phyloP scores from a whole-genome alignment of 2,113 vertebrate genomes.

The Syngnathoides biaculeatus region DNA sequence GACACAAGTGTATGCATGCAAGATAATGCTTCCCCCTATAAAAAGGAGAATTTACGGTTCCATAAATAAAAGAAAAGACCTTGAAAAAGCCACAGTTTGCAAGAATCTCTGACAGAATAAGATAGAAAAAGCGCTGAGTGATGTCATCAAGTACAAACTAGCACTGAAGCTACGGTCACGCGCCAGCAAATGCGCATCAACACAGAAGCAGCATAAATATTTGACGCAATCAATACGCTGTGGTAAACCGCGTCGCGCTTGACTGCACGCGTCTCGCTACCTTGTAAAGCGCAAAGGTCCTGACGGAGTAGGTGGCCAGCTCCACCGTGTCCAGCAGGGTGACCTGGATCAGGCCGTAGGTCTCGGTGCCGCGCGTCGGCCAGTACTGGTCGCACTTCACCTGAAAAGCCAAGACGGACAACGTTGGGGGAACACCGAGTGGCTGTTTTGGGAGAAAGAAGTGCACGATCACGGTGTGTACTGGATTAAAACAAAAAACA shows the following conservation, averaged over 20 bases:
- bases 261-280: constrained; percentile 63
- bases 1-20: no score
- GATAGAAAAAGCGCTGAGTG: not conserved
- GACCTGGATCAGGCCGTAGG: constrained; percentile 91
- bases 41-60: not conserved
- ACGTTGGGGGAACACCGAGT: constrained; percentile 24
- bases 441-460: not conserved
- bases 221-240: constrained; percentile 30
- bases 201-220: constrained; percentile 32
- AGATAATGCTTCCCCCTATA: not conserved
- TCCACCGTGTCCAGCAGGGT: constrained; percentile 93
- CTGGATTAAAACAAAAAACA: not conserved
- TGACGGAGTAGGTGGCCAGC: constrained; percentile 91
- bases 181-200: not conserved
- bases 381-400: constrained; percentile 99
- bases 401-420: constrained; percentile 65
- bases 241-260: constrained; percentile 8
- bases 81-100: not conserved
- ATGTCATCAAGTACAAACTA: not conserved
- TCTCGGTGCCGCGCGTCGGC: constrained; percentile 98
- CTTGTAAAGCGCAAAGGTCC: constrained; percentile 96
- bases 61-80: not conserved
- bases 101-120: not conserved
- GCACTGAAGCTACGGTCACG: not conserved
- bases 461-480: constrained; percentile 5